Base-by-base conservation (phyloP, 2,797 vertebrate species). In the Gymnoscopelus microlampas region DNA sequence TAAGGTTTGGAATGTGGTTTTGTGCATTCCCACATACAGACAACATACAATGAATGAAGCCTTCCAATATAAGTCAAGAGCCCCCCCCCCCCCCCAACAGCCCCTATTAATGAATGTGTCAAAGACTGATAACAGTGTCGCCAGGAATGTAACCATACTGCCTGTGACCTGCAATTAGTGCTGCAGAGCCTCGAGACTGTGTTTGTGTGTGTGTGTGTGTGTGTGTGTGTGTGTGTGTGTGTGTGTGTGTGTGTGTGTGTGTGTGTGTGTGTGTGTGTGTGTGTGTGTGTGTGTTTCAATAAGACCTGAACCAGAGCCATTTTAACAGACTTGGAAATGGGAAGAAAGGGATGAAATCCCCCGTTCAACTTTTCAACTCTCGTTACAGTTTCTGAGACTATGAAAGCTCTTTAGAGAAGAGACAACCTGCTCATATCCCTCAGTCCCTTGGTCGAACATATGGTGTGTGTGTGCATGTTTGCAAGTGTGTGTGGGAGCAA, bases 151-250 rank as follows among this genome's bases (percentile, higher is more conserved):
- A 71, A 23, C n/a, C 10, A 73, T 53, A 64, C 67, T 76, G 73
- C 84, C 76, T 82, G 79, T 32, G 58, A 86, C 86, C 82, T 73
- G 66, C 78, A 80, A 88, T 85, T 85, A 84, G 71, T 79, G 75
- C 73, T 66, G 68, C 62, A 77, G 71, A 85, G 63, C 35, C 39
- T 44, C 7, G 8, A 54, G 53, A 8, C 51, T 23, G 53, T 24
- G 26, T 62, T 32, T 5, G 49, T 55, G 51, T 74, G 62, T 53
- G 60, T 77, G 60, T 71, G 68, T n/a, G 53, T 68, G 15, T 3
- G 35, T 67, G 56, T 62, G 54, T 49, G 32, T 53, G 24, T 53
- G 47, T 53, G 53, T 65, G 74, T 63, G 35, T 0, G 0, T 60
- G 53, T 65, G 7, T 59, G 19, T 74, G 74, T 74, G 78, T 70